Evolutionary conservation across 2,888 invertebrate genomes (phyloP).

Genomic region (Stegana nigrithorax): DNA sequence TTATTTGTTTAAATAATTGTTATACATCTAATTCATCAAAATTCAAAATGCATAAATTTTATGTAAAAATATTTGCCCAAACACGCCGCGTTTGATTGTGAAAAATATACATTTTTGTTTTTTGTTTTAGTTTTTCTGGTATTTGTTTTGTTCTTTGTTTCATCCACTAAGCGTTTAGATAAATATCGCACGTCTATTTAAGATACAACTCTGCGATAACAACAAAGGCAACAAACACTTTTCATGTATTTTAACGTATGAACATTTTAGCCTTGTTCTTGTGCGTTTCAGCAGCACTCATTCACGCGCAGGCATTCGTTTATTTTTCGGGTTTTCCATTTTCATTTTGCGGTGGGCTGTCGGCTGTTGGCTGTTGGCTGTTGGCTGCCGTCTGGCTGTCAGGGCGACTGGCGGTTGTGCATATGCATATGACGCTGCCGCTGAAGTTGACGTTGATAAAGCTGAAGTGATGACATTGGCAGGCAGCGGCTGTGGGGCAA

Average conservation of each 20-base stretch:
- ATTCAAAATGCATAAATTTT: neutral
- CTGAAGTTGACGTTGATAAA: conserved; percentile 9
- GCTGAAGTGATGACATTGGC: neutral
- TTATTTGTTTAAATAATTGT: too few species aligned
- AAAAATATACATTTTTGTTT: neutral
- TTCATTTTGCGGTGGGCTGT: neutral
- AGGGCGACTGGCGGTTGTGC: neutral
- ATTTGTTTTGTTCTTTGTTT: neutral
- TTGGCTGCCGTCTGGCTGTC: neutral
- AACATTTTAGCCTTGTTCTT: conserved; percentile 7
- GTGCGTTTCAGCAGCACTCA: neutral
- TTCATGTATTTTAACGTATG: conserved; percentile 5
- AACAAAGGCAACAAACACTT: neutral
- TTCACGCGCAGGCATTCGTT: neutral
- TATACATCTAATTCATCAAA: conserved; percentile 13
- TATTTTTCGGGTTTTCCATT: neutral
- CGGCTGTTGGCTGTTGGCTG: neutral
- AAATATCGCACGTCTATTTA: conserved; percentile 12
- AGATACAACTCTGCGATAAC: conserved; percentile 9
- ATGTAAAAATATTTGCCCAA: too few species aligned
- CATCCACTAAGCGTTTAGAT: too few species aligned
- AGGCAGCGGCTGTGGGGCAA: conserved; percentile 21
- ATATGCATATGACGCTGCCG: neutral
- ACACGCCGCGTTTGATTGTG: too few species aligned
- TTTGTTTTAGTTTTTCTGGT: neutral